These are phyloP conservation scores for Pseudanteris insignis DNA, from an alignment of 2,888 invertebrate genomes.

Conservation along the genomic window DNA sequence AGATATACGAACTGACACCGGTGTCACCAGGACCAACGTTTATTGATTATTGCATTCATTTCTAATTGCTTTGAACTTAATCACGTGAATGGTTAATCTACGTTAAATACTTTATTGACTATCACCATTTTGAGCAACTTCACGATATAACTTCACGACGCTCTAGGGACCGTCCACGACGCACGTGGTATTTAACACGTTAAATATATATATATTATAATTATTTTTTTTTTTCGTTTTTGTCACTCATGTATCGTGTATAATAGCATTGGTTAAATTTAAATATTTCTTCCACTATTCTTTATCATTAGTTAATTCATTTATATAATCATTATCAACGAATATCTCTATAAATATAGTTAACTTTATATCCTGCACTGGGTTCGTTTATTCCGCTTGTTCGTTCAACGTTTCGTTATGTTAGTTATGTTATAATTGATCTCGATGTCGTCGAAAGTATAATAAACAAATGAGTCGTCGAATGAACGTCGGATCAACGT, in stretches of 20 bases:
- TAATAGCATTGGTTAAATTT: conserved; percentile 25
- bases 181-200: conserved; percentile 24
- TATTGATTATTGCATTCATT: too few relatives aligned
- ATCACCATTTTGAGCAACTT: conserved; percentile 20
- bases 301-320: conserved; percentile 38
- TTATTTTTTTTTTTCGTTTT: too few relatives aligned
- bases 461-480: not conserved
- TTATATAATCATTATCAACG: conserved; percentile 44
- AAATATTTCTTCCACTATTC: conserved; percentile 17
- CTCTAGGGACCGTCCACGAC: conserved; percentile 28
- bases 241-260: conserved; percentile 34
- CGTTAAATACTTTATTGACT: too few relatives aligned
- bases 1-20: too few relatives aligned
- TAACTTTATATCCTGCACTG: conserved; percentile 57
- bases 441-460: not conserved
- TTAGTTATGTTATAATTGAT: too few relatives aligned
- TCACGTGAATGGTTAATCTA: too few relatives aligned
- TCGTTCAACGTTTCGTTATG: conserved; percentile 24
- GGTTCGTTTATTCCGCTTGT: conserved; percentile 39
- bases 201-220: too few relatives aligned
- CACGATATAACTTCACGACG: conserved; percentile 16
- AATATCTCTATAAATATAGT: conserved; percentile 64
- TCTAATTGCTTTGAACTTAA: not conserved
- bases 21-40: too few relatives aligned
- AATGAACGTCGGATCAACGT: not conserved